These are phyloP conservation scores for Mactromeris polynyma DNA, from an alignment of 2,888 invertebrate genomes.

Conservation along the genomic window DNA sequence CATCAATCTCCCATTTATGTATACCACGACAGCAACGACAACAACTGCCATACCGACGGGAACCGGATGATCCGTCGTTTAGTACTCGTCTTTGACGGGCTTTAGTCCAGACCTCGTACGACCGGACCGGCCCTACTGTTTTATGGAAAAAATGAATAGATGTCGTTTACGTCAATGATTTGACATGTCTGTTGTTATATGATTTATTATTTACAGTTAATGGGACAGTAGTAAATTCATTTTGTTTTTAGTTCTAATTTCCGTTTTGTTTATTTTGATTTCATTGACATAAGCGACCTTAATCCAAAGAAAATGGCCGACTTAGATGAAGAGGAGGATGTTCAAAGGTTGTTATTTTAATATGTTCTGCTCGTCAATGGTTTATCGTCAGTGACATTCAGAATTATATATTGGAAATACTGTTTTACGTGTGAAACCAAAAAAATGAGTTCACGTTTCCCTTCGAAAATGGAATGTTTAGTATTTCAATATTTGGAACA, in stretches of 20 bases:
- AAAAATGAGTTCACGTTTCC: background rate
- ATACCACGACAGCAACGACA: too few species aligned
- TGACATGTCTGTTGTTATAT: background rate
- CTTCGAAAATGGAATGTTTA: background rate
- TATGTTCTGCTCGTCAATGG: background rate
- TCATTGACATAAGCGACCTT: background rate
- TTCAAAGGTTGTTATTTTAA: constrained; percentile 58
- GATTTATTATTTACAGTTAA: background rate
- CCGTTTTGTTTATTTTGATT: background rate
- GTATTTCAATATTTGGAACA: too few species aligned
- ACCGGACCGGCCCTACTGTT: background rate
- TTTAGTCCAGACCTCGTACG: background rate
- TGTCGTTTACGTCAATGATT: background rate
- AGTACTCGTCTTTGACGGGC: too few species aligned
- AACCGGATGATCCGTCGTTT: too few species aligned
- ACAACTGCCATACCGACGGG: too few species aligned
- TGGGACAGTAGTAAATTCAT: background rate
- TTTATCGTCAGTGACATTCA: background rate
- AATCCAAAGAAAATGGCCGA: constrained; percentile 61
- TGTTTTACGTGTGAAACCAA: background rate
- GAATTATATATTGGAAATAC: background rate
- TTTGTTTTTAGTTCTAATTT: background rate
- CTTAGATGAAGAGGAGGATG: constrained; percentile 63
- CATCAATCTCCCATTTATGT: too few species aligned
- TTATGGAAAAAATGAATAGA: background rate